phyloP scores from a whole-genome alignment of 2,888 invertebrate species.

The Eilema griseolum region DNA sequence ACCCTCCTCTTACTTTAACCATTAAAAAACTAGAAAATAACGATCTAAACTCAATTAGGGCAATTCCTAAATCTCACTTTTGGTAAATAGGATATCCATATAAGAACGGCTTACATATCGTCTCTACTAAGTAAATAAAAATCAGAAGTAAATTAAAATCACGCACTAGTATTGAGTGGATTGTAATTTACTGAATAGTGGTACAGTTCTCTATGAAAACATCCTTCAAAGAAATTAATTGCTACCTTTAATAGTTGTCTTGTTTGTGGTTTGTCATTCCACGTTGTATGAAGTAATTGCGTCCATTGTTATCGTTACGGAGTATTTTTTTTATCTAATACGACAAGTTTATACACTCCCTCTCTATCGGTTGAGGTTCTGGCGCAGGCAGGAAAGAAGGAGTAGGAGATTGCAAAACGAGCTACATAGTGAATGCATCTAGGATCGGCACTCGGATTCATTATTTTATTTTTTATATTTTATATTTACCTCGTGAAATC shows the following conservation, averaged over 20 bases:
- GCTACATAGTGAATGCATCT: no score
- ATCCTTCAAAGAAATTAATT: constrained; percentile 10
- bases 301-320: constrained; percentile 12
- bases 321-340: constrained; percentile 18
- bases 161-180: background rate
- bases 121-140: background rate
- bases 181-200: background rate
- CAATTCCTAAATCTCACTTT: background rate
- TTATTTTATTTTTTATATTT: no score
- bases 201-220: background rate
- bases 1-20: background rate
- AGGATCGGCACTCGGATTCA: no score
- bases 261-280: background rate
- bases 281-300: background rate
- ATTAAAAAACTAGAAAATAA: background rate
- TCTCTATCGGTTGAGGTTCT: no score
- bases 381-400: no score
- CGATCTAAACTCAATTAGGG: background rate
- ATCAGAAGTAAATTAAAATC: background rate
- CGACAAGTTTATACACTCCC: no score
- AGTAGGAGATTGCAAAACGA: no score
- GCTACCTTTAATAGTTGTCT: background rate
- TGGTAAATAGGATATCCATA: background rate
- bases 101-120: background rate
- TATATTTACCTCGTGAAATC: no score